Percentiles rank a stretch among this genome's conserved stretches.
Evolutionary conservation across 1,140 invertebrate species (phyloP).

Genomic region (Nixonia krombeini): DNA sequence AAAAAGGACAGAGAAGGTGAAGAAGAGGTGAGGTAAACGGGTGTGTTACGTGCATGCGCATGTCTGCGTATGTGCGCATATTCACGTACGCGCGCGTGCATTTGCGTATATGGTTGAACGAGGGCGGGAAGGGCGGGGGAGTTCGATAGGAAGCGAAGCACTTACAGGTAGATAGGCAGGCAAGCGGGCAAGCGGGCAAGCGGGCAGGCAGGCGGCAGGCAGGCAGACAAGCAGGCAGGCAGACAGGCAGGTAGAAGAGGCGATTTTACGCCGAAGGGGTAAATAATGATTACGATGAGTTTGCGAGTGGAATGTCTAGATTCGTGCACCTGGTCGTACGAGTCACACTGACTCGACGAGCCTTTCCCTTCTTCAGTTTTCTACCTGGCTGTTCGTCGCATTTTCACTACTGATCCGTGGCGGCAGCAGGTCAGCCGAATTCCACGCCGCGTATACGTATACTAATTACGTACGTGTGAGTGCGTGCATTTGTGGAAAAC

Average conservation of each 20-base stretch:
- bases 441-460: background rate
- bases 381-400: constrained; percentile 43
- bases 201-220: too few relatives aligned
- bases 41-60: too few relatives aligned
- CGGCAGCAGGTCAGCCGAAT: background rate
- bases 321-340: constrained; percentile 50
- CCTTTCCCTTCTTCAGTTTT: constrained; percentile 60
- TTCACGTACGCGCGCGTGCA: background rate
- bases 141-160: background rate
- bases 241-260: background rate
- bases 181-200: too few relatives aligned
- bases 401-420: constrained; percentile 40
- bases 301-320: constrained; percentile 50
- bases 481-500: too few relatives aligned
- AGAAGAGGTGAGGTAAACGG: too few relatives aligned
- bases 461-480: background rate
- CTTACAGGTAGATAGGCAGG: background rate
- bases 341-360: constrained; percentile 24
- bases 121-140: background rate
- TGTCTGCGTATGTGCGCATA: too few relatives aligned
- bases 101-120: background rate
- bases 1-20: too few relatives aligned
- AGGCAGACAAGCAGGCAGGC: too few relatives aligned
- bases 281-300: constrained; percentile 4
- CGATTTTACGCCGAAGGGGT: constrained; percentile 5